Evolutionary conservation across 2,113 vertebrate genomes (phyloP).

Genomic region (Silurus meridionalis): DNA sequence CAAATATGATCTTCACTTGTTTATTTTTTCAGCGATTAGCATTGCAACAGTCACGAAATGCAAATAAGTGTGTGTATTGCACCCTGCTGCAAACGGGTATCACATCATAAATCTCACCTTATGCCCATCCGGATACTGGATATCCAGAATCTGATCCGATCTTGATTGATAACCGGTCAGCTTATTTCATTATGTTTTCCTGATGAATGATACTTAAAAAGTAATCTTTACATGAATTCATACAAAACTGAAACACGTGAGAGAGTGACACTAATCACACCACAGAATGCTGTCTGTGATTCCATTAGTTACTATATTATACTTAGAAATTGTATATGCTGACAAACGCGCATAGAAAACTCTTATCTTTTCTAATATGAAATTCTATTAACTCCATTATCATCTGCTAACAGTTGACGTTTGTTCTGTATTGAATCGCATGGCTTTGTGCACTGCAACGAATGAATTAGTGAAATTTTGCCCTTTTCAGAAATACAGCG

Average conservation of each 20-base stretch:
- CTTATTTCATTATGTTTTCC: neutral
- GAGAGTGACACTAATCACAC: neutral
- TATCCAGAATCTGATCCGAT: neutral
- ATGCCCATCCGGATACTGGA: neutral
- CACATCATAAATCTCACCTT: neutral
- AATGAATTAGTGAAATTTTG: slow-evolving; percentile 37
- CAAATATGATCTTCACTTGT: neutral
- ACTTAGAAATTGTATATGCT: neutral
- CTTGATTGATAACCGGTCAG: neutral
- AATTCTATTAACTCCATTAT: slow-evolving; percentile 6
- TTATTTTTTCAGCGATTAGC: neutral
- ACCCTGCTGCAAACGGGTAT: neutral
- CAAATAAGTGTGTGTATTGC: neutral
- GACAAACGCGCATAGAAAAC: neutral
- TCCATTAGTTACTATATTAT: neutral
- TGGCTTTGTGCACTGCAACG: slow-evolving; percentile 1
- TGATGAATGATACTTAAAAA: neutral
- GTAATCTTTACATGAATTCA: neutral
- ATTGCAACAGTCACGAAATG: neutral
- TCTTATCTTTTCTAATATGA: neutral
- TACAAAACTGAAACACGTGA: neutral
- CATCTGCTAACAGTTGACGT: slow-evolving; percentile 22
- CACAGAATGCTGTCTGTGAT: too few species aligned
- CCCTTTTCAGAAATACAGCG: slow-evolving; percentile 24
- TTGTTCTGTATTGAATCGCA: slow-evolving; percentile 16